Base-by-base conservation (phyloP, 2,797 vertebrate genomes). In the Sciurus carolinensis region DNA sequence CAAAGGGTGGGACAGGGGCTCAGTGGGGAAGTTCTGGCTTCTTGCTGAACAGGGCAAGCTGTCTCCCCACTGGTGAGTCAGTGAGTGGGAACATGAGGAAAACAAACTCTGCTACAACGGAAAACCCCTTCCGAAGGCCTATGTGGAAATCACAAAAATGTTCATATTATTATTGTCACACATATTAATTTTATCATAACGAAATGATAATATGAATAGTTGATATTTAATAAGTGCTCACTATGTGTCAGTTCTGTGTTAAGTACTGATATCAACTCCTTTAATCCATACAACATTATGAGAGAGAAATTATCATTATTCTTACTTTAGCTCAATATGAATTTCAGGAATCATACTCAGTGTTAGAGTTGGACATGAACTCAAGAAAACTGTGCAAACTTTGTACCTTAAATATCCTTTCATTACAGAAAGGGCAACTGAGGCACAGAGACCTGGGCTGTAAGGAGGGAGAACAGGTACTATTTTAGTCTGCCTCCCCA, bases 271-370 rank as follows among this genome's bases (percentile, higher is more conserved):
- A 73, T 54, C 33, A 75, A 64, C 52, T 89, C 10, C 87, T 90
- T 94, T 82, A n/a, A 81, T 92, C 54, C 69, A 36, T 47, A 73
- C 13, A 52, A 39, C 11, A 42, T 59, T 36, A 69, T 39, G n/a
- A 95, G 76, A 82, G 30, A 72, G 84, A 94, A 93, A 67, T 73
- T 72, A 73, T 77, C 76, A 36, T 59, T 54, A 24, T 87, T 92
- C 47, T 89, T 47, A 90, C 75, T 81, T 86, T 86, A 76, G 18
- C 26, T 66, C 66, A 57, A 0, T 33, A 64, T 83, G 36, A 82
- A 62, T 90, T 88, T 80, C 44, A 79, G 36, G 42, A 90, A 85
- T 87, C 42, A 44, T 33, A 7, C 62, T 62, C 66, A 54, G 52
- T 30, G 3, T 67, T 67, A 30, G 39, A 80, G 30, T 67, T 59